phyloP scores from a whole-genome alignment of 37 sponge, comb jelly and placozoan species.

The Hexactinellida sp. region DNA sequence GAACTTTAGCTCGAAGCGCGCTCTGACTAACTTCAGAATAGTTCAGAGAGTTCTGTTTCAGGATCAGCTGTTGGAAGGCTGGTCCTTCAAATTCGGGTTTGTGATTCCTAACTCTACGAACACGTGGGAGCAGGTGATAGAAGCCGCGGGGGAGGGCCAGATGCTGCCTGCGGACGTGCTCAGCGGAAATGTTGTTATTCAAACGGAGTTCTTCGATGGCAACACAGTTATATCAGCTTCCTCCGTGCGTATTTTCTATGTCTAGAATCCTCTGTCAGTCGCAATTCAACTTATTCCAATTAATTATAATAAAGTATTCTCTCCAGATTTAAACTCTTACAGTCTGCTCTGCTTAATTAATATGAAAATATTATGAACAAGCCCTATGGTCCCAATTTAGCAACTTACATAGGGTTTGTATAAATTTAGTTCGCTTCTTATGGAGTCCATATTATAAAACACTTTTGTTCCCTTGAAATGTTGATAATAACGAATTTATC shows the following conservation, averaged over 20 bases:
- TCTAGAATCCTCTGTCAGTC: too few relatives aligned
- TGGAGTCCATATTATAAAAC: too few relatives aligned
- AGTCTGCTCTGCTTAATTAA: too few relatives aligned
- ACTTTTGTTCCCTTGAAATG: too few relatives aligned
- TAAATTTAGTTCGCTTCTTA: too few relatives aligned
- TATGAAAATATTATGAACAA: too few relatives aligned
- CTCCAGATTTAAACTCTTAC: too few relatives aligned
- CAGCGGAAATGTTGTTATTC: conserved; percentile 88
- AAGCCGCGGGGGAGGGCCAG: conserved; percentile 72
- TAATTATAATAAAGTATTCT: too few relatives aligned
- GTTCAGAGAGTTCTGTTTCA: conserved; percentile 86
- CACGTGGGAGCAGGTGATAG: conserved; percentile 96
- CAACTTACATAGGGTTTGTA: too few relatives aligned
- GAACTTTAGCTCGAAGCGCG: conserved; percentile 76
- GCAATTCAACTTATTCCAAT: too few relatives aligned
- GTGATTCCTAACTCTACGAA: conserved; percentile 95
- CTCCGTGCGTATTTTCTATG: conserved; percentile 65
- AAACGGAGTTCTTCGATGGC: conserved; percentile 83
- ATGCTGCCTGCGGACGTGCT: conserved; percentile 86
- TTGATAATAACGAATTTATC: too few relatives aligned
- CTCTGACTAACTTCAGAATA: conserved; percentile 51
- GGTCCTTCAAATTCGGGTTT: conserved; percentile 94
- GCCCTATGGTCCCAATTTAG: too few relatives aligned
- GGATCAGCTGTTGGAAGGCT: conserved; percentile 76
- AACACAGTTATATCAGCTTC: conserved; percentile 69